Conservation (phyloP, 2,113 vertebrate genomes). For the Eubucco bourcierii region DNA sequence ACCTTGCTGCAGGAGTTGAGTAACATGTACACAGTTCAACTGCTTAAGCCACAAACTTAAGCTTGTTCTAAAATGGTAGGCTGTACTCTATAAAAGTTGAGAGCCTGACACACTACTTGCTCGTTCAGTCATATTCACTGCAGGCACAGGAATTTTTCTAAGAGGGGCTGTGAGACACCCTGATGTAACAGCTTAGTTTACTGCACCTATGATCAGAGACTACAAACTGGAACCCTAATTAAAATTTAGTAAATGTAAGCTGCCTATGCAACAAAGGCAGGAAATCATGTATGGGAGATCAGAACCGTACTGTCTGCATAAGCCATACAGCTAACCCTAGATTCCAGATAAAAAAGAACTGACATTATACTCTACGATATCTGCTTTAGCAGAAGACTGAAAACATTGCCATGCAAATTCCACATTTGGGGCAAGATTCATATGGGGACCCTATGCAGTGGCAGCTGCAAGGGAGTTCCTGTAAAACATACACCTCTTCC, state of each 20-base stretch:
- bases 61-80: not conserved
- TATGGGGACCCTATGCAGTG: not conserved
- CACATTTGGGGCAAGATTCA: not conserved
- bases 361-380: not conserved
- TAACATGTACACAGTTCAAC: not conserved
- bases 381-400: not conserved
- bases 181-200: not conserved
- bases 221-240: not conserved
- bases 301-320: not conserved
- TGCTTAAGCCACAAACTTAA: not conserved
- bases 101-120: not conserved
- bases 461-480: not conserved
- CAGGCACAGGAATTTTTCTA: not conserved
- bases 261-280: not conserved
- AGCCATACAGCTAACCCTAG: not conserved
- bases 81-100: not conserved
- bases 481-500: not conserved
- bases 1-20: not conserved
- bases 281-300: rapidly evolving
- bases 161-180: not conserved
- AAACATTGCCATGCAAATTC: not conserved
- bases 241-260: not conserved
- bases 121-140: rapidly evolving
- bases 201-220: not conserved
- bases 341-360: not conserved